Percentiles rank a stretch among this genome's conserved stretches.
Evolutionary conservation across 2,888 invertebrate genomes (phyloP).

Genomic region (Volucella inanis): DNA sequence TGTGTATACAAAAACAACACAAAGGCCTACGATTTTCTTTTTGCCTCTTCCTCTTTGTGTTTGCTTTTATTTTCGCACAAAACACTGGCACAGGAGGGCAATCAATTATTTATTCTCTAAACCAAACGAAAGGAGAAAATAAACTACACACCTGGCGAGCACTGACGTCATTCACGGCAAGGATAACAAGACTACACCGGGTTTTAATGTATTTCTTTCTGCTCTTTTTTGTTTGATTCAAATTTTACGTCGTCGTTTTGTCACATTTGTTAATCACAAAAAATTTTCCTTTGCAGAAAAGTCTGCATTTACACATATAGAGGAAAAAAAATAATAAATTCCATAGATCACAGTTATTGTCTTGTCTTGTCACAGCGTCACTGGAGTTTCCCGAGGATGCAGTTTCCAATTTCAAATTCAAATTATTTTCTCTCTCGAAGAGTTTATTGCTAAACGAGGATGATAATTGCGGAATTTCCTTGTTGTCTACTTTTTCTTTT

Average conservation of each 20-base stretch:
- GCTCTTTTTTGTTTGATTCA: neutral
- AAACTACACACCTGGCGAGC: conserved; percentile 4
- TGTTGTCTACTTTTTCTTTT: conserved; percentile 1
- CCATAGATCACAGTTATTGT: conserved; percentile 31
- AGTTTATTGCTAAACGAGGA: conserved; percentile 13
- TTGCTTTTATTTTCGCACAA: conserved; percentile 9
- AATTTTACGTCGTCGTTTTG: neutral
- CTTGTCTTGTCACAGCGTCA: conserved; percentile 61
- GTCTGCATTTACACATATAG: conserved; percentile 6
- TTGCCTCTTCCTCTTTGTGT: neutral
- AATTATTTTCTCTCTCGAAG: conserved; percentile 10
- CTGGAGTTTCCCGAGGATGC: conserved; percentile 25
- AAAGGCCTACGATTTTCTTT: conserved; percentile 15
- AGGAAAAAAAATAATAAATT: conserved; percentile 28
- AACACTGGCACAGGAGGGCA: conserved; percentile 22
- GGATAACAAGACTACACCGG: conserved; percentile 39
- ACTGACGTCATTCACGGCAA: conserved; percentile 68
- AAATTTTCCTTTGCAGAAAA: conserved; percentile 12
- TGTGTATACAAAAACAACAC: conserved; percentile 24
- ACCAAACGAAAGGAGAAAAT: conserved; percentile 15
- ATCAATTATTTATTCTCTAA: conserved; percentile 60
- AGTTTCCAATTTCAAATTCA: conserved; percentile 10
- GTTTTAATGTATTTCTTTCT: conserved; percentile 16
- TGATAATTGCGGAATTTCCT: conserved; percentile 54
- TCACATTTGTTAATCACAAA: neutral